These are phyloP conservation scores for Euwallacea similis DNA, from an alignment of 1,140 invertebrate genomes.

Conservation along the genomic window DNA sequence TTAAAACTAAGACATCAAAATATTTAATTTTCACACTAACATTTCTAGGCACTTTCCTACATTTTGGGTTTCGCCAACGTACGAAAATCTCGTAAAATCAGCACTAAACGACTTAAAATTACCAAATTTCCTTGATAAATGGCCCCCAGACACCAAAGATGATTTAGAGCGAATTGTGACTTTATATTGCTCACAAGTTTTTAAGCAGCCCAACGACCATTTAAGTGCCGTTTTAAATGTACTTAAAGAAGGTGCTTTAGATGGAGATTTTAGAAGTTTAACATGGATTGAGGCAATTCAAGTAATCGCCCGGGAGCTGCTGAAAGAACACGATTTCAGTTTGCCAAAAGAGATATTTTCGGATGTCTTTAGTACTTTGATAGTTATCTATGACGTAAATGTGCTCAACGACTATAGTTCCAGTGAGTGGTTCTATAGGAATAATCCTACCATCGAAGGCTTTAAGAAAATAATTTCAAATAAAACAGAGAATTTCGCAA, in stretches of 20 bases:
- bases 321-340: conserved; percentile 42
- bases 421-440: conserved; percentile 49
- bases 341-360: conserved; percentile 36
- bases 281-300: conserved; percentile 48
- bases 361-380: conserved; percentile 43
- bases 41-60: conserved; percentile 55
- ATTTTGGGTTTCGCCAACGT: conserved; percentile 56
- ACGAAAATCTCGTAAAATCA: conserved; percentile 36
- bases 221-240: conserved; percentile 42
- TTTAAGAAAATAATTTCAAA: conserved; percentile 36
- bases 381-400: conserved; percentile 47
- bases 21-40: conserved; percentile 46
- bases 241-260: conserved; percentile 39
- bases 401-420: conserved; percentile 37
- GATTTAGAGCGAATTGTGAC: conserved; percentile 41
- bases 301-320: conserved; percentile 43
- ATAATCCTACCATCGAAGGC: conserved; percentile 44
- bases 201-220: conserved; percentile 37
- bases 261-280: conserved; percentile 37
- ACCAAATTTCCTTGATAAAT: conserved; percentile 44
- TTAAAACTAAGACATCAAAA: conserved; percentile 49
- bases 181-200: conserved; percentile 43
- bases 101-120: conserved; percentile 42
- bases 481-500: conserved; percentile 19
- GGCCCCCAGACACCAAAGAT: conserved; percentile 43